Evolutionary conservation across 2,797 vertebrate species (phyloP).

Genomic region (Merluccius polli): DNA sequence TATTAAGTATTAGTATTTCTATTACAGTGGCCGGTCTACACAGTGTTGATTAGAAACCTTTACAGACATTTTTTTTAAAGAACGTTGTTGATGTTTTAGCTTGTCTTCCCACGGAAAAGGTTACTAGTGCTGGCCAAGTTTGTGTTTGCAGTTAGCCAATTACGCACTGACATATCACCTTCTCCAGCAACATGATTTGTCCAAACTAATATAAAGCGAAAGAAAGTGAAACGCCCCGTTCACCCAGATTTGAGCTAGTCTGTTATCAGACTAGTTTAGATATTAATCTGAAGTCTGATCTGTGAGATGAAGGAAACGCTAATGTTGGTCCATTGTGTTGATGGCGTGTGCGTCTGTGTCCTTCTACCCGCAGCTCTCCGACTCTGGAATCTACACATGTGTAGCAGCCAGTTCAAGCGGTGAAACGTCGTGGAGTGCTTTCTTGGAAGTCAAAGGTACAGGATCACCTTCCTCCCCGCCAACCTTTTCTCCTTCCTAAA

Average conservation of each 20-base stretch:
- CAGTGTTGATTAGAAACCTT: too few species aligned
- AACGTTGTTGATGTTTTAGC: not conserved
- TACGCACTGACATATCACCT: not conserved
- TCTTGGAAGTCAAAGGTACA: slow-evolving; percentile 92
- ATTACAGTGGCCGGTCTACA: too few species aligned
- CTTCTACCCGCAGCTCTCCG: slow-evolving; percentile 75
- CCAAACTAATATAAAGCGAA: too few species aligned
- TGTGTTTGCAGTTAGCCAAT: not conserved
- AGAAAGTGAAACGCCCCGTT: too few species aligned
- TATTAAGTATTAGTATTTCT: too few species aligned
- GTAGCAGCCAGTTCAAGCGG: slow-evolving; percentile 97
- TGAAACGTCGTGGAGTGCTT: slow-evolving; percentile 96
- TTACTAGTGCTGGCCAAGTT: not conserved
- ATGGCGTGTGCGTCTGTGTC: not conserved
- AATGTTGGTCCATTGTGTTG: not conserved
- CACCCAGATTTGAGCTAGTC: too few species aligned
- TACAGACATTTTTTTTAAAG: not conserved
- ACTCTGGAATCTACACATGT: slow-evolving; percentile 96
- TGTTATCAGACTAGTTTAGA: too few species aligned
- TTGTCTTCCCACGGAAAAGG: not conserved
- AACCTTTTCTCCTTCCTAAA: not conserved
- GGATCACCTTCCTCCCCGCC: not conserved
- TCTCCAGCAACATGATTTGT: too few species aligned
- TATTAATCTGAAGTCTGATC: too few species aligned
- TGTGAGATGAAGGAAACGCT: too few species aligned